Evolutionary conservation across 2,113 vertebrate species (phyloP), one percentile per base, ranked within the genome.

Genomic region (Prunella himalayana): DNA sequence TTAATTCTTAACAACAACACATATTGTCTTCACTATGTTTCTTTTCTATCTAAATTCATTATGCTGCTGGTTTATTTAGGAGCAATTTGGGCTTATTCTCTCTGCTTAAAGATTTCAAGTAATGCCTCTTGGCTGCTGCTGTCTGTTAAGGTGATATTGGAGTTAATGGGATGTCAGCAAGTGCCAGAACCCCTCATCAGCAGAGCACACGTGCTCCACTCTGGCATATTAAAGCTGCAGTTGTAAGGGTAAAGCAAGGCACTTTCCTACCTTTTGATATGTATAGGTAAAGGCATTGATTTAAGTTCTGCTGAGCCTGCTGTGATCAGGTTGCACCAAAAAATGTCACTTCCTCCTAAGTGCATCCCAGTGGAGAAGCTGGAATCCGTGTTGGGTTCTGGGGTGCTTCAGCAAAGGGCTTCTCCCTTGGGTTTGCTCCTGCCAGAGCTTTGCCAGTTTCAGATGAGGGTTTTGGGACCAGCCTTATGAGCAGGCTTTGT

Each of bases 151-250:
- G 1, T 57, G 83, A 30, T 93, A 53, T 8, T 1, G 5, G 76
- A 95, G 92, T 71, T 96, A 96, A 92, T 96, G 82, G 82, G 80
- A 60, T 94, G 92, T 93, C 95, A 93, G 90, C 56, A 19, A 27
- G 79, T 92, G 90, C 92, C 93, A 93, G 78, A 95, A 41, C 64
- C 69, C 68, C 64, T 96, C 80, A 70, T 83, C 86, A 93, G 88
- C 64, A 81, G 22, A 90, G 54, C 66, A 85, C 39, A 9, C 15
- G n/a, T 66, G 56, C 37, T 76, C 75, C 31, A 63, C 71, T n/a
- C 39, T 80, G 78, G 61, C 70, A 61, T 33, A 25, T 68, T 84
- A 85, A 87, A 82, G n/a, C 37, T 72, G 53, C 61, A 82, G 57
- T 23, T 27, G 15, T 64, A 24, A 91, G 45, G 73, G 23, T 35